These are phyloP conservation scores for Eilema sororculum DNA, from an alignment of 2,888 invertebrate genomes.

Conservation along the genomic window DNA sequence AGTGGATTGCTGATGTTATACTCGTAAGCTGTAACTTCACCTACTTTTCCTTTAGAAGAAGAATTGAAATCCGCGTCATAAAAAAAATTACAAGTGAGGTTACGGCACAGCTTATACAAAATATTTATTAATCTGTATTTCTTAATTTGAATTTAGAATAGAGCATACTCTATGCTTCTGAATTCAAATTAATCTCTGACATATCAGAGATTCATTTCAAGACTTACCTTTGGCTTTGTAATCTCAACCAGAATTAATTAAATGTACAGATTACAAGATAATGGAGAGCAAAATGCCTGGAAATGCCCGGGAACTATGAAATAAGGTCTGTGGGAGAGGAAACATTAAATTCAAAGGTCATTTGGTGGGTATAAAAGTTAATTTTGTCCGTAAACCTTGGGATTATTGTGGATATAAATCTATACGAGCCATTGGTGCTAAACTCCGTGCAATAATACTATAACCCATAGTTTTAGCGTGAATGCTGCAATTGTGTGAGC, in stretches of 20 bases:
- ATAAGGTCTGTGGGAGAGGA: slow-evolving; percentile 27
- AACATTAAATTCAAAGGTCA: slow-evolving; percentile 31
- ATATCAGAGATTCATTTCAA: slow-evolving; percentile 11
- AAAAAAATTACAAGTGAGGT: too few species aligned
- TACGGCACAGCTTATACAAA: too few species aligned
- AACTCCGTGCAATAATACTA: slow-evolving; percentile 13
- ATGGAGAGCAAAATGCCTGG: slow-evolving; percentile 31
- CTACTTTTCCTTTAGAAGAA: too few species aligned
- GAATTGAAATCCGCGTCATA: too few species aligned
- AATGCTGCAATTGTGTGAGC: not conserved
- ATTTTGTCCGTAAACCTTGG: slow-evolving; percentile 38
- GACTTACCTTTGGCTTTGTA: slow-evolving; percentile 30
- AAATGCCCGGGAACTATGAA: slow-evolving; percentile 41
- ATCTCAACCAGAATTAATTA: slow-evolving; percentile 46
- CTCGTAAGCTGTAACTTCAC: too few species aligned
- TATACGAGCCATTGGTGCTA: slow-evolving; percentile 15
- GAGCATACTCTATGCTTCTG: not conserved
- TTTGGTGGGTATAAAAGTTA: slow-evolving; percentile 40
- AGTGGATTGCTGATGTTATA: too few species aligned
- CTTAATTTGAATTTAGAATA: slow-evolving; percentile 30
- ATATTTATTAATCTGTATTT: slow-evolving; percentile 13
- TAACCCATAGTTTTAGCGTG: slow-evolving; percentile 12
- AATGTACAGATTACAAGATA: slow-evolving; percentile 43
- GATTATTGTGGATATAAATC: slow-evolving; percentile 36
- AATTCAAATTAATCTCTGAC: too few species aligned